Evolutionary conservation across 1,140 invertebrate species (phyloP).

Genomic region (Uloborus diversus): DNA sequence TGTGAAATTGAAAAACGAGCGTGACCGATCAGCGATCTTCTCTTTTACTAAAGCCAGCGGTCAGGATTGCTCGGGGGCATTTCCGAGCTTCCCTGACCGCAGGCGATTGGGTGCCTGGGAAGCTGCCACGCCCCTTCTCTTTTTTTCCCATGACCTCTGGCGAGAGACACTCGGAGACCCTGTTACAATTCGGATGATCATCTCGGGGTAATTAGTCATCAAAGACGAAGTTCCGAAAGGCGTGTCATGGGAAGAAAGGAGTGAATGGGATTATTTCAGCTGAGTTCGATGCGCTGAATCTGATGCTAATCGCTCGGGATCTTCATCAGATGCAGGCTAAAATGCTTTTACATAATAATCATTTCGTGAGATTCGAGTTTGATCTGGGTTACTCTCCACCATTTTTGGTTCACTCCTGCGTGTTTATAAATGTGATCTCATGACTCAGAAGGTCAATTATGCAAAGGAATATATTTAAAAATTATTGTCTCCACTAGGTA

Average conservation of each 20-base stretch:
- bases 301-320: no score
- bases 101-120: conserved; percentile 43
- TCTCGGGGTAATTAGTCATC: conserved; percentile 36
- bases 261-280: conserved; percentile 14
- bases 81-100: neutral
- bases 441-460: no score
- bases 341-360: no score
- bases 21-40: conserved; percentile 27
- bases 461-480: no score
- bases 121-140: conserved; percentile 21
- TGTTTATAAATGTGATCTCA: no score
- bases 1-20: conserved; percentile 54
- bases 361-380: no score
- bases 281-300: conserved; percentile 32
- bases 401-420: no score
- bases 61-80: neutral
- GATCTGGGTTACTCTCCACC: no score
- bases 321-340: no score
- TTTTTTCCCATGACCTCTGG: conserved; percentile 39
- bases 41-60: neutral
- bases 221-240: conserved; percentile 13
- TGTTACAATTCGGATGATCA: conserved; percentile 41
- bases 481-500: no score
- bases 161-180: neutral
- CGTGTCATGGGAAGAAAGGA: conserved; percentile 32